phyloP scores from a whole-genome alignment of 2,113 vertebrate species.

The Eulemur macaco region DNA sequence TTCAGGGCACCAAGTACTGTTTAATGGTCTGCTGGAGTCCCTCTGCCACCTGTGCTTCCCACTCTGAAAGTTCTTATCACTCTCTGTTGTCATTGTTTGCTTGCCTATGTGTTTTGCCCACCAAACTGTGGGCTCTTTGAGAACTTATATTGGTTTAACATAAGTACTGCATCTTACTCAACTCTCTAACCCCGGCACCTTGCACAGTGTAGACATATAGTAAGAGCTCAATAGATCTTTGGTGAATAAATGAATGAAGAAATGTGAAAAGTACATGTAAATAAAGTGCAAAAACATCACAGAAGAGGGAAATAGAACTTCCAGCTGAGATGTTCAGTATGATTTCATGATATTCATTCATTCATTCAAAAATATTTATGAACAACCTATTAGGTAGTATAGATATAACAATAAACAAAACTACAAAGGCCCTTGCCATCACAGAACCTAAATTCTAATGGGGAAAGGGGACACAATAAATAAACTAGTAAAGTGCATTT shows the following conservation, averaged over 20 bases:
- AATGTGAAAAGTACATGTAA: background rate
- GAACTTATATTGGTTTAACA: background rate
- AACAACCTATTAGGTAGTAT: background rate
- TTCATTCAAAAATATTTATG: background rate
- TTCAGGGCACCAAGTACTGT: background rate
- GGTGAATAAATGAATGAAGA: background rate
- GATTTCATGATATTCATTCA: background rate
- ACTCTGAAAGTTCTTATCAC: background rate
- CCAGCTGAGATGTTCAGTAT: background rate
- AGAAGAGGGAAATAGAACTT: background rate
- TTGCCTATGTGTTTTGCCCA: background rate
- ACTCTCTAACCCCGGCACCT: background rate
- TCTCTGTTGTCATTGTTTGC: background rate
- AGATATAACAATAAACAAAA: background rate
- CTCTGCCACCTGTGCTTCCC: background rate
- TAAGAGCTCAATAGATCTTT: slow-evolving; percentile 25
- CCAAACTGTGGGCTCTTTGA: background rate
- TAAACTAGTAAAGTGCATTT: background rate
- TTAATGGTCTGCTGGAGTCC: background rate
- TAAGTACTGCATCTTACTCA: background rate
- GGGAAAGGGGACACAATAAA: background rate
- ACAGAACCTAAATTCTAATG: background rate
- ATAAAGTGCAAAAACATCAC: background rate
- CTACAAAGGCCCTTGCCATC: background rate
- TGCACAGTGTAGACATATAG: background rate